Evolutionary conservation across 1,140 invertebrate genomes (phyloP).

Genomic region (Megathymus violae): DNA sequence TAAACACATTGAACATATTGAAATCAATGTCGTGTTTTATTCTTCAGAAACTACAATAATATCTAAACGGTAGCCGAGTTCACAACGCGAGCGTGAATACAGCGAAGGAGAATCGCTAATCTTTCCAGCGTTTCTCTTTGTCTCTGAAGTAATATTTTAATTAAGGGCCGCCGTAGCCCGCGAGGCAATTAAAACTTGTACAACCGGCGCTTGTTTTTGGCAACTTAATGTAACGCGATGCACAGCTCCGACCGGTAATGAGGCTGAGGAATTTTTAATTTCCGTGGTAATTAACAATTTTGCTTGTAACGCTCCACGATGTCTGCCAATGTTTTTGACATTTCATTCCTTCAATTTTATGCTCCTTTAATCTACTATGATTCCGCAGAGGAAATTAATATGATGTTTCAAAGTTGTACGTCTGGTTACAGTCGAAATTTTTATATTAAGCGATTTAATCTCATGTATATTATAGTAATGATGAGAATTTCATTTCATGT

Average conservation of each 20-base stretch:
- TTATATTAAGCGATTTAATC: no score
- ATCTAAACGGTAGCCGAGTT: conserved; percentile 36
- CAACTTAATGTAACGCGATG: conserved; percentile 50
- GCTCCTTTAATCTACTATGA: no score
- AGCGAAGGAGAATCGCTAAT: conserved; percentile 51
- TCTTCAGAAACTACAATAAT: conserved; percentile 4
- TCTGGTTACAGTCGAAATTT: no score
- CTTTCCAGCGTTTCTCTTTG: conserved; percentile 60
- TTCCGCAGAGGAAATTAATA: no score
- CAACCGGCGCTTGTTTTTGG: conserved; percentile 56
- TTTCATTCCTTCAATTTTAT: neutral
- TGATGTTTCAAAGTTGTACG: no score
- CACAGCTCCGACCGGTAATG: conserved; percentile 16
- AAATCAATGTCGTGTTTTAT: no score
- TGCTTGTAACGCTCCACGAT: conserved; percentile 11
- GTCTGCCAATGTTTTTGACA: neutral
- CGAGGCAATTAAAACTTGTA: conserved; percentile 64
- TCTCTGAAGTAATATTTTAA: conserved; percentile 68
- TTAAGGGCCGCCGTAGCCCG: conserved; percentile 52
- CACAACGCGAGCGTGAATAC: conserved; percentile 26
- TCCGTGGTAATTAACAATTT: conserved; percentile 33
- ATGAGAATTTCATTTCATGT: no score
- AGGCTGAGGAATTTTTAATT: conserved; percentile 34
- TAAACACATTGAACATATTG: no score
- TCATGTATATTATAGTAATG: no score